Evolutionary conservation across 1,140 invertebrate species (phyloP).

Genomic region (Drosophila biarmipes): DNA sequence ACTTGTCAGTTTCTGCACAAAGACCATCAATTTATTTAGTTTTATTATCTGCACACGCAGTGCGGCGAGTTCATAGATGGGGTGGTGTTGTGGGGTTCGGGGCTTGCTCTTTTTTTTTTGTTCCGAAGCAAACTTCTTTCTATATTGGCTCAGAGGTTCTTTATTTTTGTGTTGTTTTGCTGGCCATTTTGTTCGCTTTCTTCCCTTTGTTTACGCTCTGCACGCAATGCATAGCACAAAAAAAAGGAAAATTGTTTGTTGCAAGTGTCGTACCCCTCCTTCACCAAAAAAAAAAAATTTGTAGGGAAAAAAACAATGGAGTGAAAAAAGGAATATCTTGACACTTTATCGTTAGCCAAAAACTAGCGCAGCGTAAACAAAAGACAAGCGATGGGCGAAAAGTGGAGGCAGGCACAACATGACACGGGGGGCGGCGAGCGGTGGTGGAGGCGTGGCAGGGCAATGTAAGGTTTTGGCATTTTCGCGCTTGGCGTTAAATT

Average conservation of each 20-base stretch:
- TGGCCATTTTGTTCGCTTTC: slow-evolving; percentile 21
- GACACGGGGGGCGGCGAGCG: slow-evolving; percentile 42
- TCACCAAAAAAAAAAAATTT: slow-evolving; percentile 16
- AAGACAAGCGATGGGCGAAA: slow-evolving; percentile 42
- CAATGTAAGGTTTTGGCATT: slow-evolving; percentile 67
- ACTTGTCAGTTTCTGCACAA: slow-evolving; percentile 80
- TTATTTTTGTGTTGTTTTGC: slow-evolving; percentile 14
- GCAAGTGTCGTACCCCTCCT: slow-evolving; percentile 51
- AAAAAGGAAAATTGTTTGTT: slow-evolving; percentile 53
- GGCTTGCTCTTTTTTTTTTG: slow-evolving; percentile 1
- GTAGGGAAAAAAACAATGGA: slow-evolving; percentile 41
- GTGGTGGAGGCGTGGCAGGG: not conserved
- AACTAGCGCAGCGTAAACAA: slow-evolving; percentile 76
- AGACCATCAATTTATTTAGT: slow-evolving; percentile 82
- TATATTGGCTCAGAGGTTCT: slow-evolving; percentile 48
- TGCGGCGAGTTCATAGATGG: slow-evolving; percentile 38
- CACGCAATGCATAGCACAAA: slow-evolving; percentile 70
- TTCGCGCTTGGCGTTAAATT: slow-evolving; percentile 83
- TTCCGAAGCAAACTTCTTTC: slow-evolving; percentile 36
- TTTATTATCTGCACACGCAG: slow-evolving; percentile 81
- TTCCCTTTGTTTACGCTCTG: slow-evolving; percentile 72
- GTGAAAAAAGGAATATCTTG: slow-evolving; percentile 69
- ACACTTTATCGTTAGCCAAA: slow-evolving; percentile 83
- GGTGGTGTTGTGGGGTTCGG: not conserved
- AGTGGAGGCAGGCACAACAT: slow-evolving; percentile 65